Evolutionary conservation across 2,113 vertebrate genomes (phyloP), one percentile per base, ranked within the genome.

Genomic region (Caretta caretta): DNA sequence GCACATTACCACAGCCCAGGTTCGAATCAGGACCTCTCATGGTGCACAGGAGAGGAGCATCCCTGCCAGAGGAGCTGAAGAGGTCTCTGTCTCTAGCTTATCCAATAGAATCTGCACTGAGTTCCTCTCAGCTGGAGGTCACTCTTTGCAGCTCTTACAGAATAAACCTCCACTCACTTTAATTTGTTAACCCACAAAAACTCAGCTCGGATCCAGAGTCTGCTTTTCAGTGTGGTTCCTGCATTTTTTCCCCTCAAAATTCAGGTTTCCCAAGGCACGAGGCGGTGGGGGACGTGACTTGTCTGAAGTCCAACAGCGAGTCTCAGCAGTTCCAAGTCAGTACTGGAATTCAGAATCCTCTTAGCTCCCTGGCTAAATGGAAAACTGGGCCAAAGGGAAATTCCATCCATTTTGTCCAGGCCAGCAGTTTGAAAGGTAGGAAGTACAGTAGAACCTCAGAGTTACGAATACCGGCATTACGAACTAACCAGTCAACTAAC

Each of bases 271-370:
- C 87, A 86, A 97, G 94, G 83, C 96, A 90, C 84, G 59, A 86
- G 86, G 96, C 92, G 84, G 80, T 97, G 96, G 96, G 89, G 92
- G 94, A 97, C 95, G 96, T 97, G 96, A 93, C 93, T 97, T 96
- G 96, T 91, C 94, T 83, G 53, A 80, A 92, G 85, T 96, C 93
- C 97, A 97, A 25, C 11, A 93, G 59, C 82, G 22, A 96, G 91
- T 90, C 95, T 97, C 94, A 97, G 75, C 95, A 92, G 88, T 96
- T 97, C 96, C 95, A 97, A 97, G 90, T 90, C 89, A 92, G 89
- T 54, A 84, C 51, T 92, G 93, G 95, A 97, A 96, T 97, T 95
- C 97, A 46, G 31, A 53, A 51, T 80, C 29, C 20, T 59, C 65
- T 76, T 65, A 96, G 90, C 96, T 97, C 86, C 95, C 94, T 96